Evolutionary conservation across 92 coral and sea anemone species (phyloP).

Genomic region (Chrysogorgia sp.): DNA sequence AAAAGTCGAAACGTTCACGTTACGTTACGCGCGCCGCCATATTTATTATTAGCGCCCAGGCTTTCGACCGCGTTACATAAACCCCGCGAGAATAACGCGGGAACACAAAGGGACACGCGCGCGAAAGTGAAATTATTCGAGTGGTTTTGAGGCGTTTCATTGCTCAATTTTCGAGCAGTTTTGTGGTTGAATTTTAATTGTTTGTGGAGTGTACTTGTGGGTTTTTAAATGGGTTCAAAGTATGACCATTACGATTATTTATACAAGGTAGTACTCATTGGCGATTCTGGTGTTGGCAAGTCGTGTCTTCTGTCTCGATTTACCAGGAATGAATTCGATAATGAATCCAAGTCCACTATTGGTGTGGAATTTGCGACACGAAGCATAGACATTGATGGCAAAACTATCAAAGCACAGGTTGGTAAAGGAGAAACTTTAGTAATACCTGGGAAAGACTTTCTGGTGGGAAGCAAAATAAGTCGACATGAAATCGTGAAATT

Average conservation of each 20-base stretch:
- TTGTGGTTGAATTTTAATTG: neutral
- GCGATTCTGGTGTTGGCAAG: constrained; percentile 99
- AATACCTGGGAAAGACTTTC: neutral
- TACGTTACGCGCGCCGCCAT: constrained; percentile 34
- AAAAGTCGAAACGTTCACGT: constrained; percentile 1
- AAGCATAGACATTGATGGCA: constrained; percentile 90
- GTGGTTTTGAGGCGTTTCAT: neutral
- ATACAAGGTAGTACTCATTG: constrained; percentile 94
- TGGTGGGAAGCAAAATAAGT: neutral
- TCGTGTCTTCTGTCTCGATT: constrained; percentile 93
- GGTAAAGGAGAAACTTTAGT: no score
- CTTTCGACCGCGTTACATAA: no score
- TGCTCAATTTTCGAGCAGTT: neutral
- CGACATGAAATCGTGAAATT: no score
- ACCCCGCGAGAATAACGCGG: neutral
- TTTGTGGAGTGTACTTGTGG: neutral
- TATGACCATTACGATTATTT: constrained; percentile 98
- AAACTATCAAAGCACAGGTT: constrained; percentile 98
- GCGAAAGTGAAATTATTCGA: neutral
- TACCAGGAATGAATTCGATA: constrained; percentile 96
- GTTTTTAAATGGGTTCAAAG: constrained; percentile 46
- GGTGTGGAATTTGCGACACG: constrained; percentile 99
- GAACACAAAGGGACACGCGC: neutral
- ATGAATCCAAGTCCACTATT: constrained; percentile 97
- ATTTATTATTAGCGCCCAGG: constrained; percentile 17